Conservation (phyloP, 2,888 invertebrate species). For the Heterodera filipjevi region DNA sequence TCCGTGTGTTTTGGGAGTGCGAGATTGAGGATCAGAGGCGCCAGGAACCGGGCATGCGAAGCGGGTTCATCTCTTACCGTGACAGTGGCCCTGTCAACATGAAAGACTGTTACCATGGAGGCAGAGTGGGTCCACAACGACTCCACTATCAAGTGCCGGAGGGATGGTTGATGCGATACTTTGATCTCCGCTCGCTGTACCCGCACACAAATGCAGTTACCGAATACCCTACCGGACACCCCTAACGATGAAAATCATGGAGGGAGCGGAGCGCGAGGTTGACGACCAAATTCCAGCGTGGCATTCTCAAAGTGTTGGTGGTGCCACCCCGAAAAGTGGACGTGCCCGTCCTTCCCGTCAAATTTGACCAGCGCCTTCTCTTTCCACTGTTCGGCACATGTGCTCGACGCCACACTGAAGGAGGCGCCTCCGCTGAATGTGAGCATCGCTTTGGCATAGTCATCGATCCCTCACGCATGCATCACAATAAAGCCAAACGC, state of each 20-base stretch:
- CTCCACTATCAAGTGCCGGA: not conserved
- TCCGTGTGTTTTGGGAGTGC: constrained; percentile 13
- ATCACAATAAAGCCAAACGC: not conserved
- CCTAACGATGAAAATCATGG: not conserved
- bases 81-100: not conserved
- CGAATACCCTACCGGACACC: constrained; percentile 24
- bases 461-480: constrained; percentile 9
- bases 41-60: not conserved
- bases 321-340: constrained; percentile 6
- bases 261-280: too few species aligned
- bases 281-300: not conserved
- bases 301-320: constrained; percentile 19
- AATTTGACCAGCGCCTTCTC: constrained; percentile 25
- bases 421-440: not conserved
- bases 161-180: not conserved
- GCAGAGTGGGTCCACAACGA: not conserved
- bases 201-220: constrained; percentile 25
- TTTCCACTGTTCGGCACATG: constrained; percentile 15
- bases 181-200: constrained; percentile 31
- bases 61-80: not conserved
- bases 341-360: constrained; percentile 23
- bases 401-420: not conserved
- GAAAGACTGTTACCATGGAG: not conserved
- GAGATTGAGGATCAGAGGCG: not conserved
- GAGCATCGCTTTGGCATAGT: constrained; percentile 18